These are phyloP conservation scores for Ciconia stormi DNA, from an alignment of 2,113 vertebrate species.

Conservation along the genomic window DNA sequence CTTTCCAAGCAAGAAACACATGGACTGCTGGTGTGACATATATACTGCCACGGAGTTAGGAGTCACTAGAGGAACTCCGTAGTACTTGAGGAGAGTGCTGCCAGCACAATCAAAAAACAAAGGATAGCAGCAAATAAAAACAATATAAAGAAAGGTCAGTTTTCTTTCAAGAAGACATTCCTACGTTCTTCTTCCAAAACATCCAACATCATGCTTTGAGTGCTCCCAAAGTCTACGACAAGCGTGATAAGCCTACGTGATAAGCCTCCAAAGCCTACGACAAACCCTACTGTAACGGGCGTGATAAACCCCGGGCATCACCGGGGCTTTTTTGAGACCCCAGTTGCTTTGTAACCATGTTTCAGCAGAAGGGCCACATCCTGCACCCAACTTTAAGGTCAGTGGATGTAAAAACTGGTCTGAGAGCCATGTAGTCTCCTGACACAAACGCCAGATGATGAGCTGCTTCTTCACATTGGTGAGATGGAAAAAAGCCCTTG, in stretches of 20 bases:
- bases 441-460: neutral
- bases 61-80: neutral
- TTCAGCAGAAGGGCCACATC: neutral
- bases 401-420: neutral
- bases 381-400: neutral
- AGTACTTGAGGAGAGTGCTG: neutral
- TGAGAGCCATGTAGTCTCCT: neutral
- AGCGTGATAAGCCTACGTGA: no score
- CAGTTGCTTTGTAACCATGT: neutral
- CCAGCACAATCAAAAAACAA: neutral
- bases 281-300: no score
- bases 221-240: neutral
- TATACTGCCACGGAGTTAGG: rapidly evolving
- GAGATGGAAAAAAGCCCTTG: neutral
- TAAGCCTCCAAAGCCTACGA: no score
- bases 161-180: neutral
- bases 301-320: neutral
- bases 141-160: neutral
- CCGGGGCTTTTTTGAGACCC: neutral
- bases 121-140: neutral
- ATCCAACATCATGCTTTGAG: neutral
- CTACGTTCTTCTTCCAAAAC: neutral
- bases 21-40: neutral
- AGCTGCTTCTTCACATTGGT: neutral
- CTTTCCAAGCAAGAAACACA: neutral